Percentiles rank a stretch among this genome's conserved stretches.
These are phyloP conservation scores for Lagopus muta DNA, from an alignment of 2,113 vertebrate genomes.

Conservation along the genomic window DNA sequence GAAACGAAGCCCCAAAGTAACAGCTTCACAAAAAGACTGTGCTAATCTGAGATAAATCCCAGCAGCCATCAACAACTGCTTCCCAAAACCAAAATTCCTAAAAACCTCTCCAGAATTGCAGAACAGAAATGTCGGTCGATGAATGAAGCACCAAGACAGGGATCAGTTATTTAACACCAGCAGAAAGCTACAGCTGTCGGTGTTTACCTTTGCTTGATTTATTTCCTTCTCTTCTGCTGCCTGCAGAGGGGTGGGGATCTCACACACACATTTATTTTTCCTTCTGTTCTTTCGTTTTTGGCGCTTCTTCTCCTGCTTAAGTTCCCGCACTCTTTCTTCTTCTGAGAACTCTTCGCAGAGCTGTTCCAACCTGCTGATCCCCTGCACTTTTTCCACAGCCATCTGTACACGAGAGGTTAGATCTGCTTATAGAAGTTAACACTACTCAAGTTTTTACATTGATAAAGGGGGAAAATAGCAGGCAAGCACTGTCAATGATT, in stretches of 20 bases:
- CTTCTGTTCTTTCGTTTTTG: slow-evolving; percentile 95
- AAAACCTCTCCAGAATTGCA: not conserved
- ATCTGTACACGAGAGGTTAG: slow-evolving; percentile 79
- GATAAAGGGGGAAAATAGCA: not conserved
- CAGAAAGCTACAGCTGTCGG: not conserved
- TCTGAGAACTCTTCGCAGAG: slow-evolving; percentile 96
- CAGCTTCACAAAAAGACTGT: not conserved
- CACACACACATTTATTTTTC: slow-evolving; percentile 95
- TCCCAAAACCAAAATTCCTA: not conserved
- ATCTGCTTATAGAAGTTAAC: not conserved
- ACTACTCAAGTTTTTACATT: slow-evolving; percentile 4
- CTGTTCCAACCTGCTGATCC: slow-evolving; percentile 95
- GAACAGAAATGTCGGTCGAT: fast-evolving
- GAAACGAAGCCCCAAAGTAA: not conserved
- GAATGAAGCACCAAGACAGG: not conserved
- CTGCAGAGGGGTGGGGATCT: slow-evolving; percentile 82
- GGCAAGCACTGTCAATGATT: not conserved
- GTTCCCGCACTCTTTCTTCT: slow-evolving; percentile 93
- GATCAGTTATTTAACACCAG: not conserved
- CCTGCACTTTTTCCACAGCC: slow-evolving; percentile 97
- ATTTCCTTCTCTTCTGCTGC: slow-evolving; percentile 85
- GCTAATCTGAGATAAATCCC: not conserved
- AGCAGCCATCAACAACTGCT: not conserved
- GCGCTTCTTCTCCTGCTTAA: slow-evolving; percentile 97
- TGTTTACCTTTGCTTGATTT: slow-evolving; percentile 85